Evolutionary conservation across 2,113 vertebrate genomes (phyloP).

Genomic region (Arothron firmamentum): DNA sequence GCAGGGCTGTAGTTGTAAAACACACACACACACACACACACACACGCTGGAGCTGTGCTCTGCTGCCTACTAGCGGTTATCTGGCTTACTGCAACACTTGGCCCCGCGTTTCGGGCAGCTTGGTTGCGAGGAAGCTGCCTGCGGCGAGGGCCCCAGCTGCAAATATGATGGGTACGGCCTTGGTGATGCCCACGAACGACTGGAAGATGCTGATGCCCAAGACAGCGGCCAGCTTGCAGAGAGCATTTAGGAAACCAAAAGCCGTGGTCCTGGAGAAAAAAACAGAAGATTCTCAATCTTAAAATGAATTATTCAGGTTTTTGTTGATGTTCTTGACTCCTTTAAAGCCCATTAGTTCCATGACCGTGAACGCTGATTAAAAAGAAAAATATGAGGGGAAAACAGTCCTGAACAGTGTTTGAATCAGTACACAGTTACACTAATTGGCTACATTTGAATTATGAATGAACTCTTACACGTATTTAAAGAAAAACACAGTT

Average conservation of each 20-base stretch:
- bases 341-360: too few relatives aligned
- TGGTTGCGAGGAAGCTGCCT: conserved; percentile 90
- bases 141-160: conserved; percentile 86
- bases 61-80: conserved; percentile 52
- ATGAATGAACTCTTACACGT: not conserved
- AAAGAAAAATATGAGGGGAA: not conserved
- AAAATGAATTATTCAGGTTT: too few relatives aligned
- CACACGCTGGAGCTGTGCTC: conserved; percentile 30
- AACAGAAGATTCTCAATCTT: not conserved
- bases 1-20: conserved; percentile 59
- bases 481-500: too few relatives aligned
- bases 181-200: conserved; percentile 93
- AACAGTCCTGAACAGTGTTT: too few relatives aligned
- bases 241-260: conserved; percentile 92
- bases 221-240: conserved; percentile 91
- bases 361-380: too few relatives aligned
- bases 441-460: not conserved
- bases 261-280: conserved; percentile 82
- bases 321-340: too few relatives aligned
- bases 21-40: conserved; percentile 41
- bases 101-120: conserved; percentile 90
- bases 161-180: conserved; percentile 90
- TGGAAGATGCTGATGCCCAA: conserved; percentile 97
- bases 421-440: too few relatives aligned
- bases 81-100: conserved; percentile 86